Conservation (phyloP, 2,888 invertebrate species). For the Clunio marinus region DNA sequence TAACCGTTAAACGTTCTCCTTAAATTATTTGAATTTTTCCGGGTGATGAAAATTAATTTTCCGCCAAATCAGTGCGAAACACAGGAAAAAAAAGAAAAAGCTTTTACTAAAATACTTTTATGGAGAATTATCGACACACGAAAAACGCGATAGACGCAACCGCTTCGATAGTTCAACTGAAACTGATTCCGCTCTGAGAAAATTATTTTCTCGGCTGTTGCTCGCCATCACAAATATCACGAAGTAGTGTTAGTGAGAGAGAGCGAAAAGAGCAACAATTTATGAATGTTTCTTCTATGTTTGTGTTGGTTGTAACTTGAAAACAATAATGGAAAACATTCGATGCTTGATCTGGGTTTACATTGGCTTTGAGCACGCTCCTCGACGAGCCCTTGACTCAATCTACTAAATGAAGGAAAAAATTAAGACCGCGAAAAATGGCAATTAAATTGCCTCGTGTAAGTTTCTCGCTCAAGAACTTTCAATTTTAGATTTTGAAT, state of each 20-base stretch:
- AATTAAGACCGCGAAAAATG: slow-evolving; percentile 33
- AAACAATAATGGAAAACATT: slow-evolving; percentile 1
- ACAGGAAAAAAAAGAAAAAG: neutral
- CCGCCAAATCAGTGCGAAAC: too few species aligned
- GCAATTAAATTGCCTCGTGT: slow-evolving; percentile 9
- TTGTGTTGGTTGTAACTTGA: neutral
- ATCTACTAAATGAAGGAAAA: slow-evolving; percentile 37
- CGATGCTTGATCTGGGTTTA: neutral
- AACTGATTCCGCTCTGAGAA: slow-evolving; percentile 35
- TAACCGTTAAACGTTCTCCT: neutral
- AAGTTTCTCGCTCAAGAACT: slow-evolving; percentile 8
- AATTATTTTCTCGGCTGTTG: slow-evolving; percentile 20
- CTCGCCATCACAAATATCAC: neutral
- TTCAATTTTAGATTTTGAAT: too few species aligned
- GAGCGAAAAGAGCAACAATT: slow-evolving; percentile 9
- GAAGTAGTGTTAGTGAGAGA: neutral
- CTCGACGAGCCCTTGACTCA: slow-evolving; percentile 33
- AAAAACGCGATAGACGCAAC: slow-evolving; percentile 37
- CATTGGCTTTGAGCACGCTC: neutral
- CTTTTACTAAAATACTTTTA: slow-evolving; percentile 16
- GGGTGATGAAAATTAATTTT: neutral
- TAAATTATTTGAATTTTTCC: too few species aligned
- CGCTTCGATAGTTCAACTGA: slow-evolving; percentile 32
- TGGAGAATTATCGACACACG: slow-evolving; percentile 13
- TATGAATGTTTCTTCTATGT: neutral